Evolutionary conservation across 2,797 vertebrate genomes (phyloP).

Genomic region (Euphonia xanthogaster): DNA sequence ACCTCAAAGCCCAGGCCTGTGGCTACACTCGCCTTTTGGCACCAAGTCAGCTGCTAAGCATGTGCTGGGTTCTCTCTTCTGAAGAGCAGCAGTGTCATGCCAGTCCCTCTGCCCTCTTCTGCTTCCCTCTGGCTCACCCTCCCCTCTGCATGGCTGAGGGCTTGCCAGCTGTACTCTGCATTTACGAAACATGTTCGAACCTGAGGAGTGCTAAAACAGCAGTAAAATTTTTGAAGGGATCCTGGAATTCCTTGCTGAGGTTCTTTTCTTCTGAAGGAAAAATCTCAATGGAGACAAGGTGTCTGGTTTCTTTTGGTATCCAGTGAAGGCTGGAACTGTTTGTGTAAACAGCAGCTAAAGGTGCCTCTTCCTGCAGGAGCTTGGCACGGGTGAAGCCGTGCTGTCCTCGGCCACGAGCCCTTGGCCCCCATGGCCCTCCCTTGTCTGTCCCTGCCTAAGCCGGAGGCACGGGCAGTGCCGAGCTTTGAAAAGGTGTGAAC

Average conservation of each 20-base stretch:
- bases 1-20: background rate
- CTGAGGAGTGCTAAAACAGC: background rate
- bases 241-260: background rate
- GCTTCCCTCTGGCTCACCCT: background rate
- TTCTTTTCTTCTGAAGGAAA: background rate
- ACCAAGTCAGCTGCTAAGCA: background rate
- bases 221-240: background rate
- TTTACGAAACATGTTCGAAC: background rate
- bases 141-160: background rate
- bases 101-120: background rate
- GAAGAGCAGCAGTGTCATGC: background rate
- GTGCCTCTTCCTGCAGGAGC: background rate
- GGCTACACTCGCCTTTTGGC: background rate
- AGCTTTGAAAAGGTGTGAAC: background rate
- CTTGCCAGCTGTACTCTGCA: background rate
- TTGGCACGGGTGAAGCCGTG: accelerated
- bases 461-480: background rate
- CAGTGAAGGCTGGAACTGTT: background rate
- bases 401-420: background rate
- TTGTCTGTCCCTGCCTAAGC: background rate
- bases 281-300: background rate
- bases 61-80: background rate
- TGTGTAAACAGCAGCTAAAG: background rate
- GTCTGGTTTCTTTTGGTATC: background rate
- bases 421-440: background rate